These are phyloP conservation scores for Uria lomvia DNA, from an alignment of 2,113 vertebrate genomes.

Conservation along the genomic window DNA sequence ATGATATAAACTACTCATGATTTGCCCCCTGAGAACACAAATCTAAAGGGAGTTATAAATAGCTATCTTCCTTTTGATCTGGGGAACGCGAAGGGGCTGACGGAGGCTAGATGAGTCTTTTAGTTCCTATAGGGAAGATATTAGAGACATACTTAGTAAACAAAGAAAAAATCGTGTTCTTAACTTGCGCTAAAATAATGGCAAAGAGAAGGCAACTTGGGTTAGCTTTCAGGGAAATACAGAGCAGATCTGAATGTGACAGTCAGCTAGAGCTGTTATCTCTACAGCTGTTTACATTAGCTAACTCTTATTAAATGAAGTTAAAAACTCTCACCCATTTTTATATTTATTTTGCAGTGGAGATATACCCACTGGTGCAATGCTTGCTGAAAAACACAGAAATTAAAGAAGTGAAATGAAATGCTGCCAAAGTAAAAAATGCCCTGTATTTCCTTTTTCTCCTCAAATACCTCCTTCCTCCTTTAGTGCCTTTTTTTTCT, in stretches of 20 bases:
- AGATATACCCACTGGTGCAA: background rate
- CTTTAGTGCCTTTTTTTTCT: background rate
- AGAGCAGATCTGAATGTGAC: background rate
- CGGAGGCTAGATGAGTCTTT: background rate
- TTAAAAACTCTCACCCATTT: background rate
- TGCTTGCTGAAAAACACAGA: background rate
- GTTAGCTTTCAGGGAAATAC: background rate
- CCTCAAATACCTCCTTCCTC: background rate
- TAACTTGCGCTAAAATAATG: background rate
- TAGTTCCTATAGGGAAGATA: fast-evolving
- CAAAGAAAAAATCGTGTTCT: background rate
- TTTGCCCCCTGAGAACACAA: background rate
- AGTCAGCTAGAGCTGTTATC: background rate
- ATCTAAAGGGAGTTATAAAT: background rate
- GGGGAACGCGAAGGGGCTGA: background rate
- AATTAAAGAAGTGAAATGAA: background rate
- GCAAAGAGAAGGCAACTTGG: background rate
- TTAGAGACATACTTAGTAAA: background rate
- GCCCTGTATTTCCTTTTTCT: background rate
- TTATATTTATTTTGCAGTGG: background rate
- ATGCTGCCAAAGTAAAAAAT: background rate
- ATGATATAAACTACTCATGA: fast-evolving
- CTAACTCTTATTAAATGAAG: background rate
- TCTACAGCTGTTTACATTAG: background rate
- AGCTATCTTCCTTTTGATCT: background rate